Evolutionary conservation across 2,888 invertebrate species (phyloP).

Genomic region (Ypsolopha scabrella): DNA sequence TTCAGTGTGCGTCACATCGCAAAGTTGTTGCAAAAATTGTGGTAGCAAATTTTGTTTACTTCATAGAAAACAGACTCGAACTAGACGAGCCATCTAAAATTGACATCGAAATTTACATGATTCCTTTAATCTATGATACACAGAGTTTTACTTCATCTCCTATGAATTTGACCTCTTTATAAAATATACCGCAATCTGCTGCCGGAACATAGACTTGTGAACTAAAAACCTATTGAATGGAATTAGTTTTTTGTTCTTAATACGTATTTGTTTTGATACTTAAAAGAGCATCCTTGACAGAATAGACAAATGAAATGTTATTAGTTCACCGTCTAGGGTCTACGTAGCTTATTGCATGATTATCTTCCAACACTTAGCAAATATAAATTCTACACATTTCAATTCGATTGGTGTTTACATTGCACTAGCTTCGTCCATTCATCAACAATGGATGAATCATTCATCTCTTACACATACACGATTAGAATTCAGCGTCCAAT

Average conservation of each 20-base stretch:
- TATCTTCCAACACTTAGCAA: too few relatives aligned
- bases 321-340: too few relatives aligned
- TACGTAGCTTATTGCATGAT: too few relatives aligned
- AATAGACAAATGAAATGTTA: too few relatives aligned
- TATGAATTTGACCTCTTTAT: conserved; percentile 62
- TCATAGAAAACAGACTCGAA: conserved; percentile 44
- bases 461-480: conserved; percentile 7
- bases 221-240: not conserved
- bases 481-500: conserved; percentile 25
- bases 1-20: too few relatives aligned
- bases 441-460: not conserved
- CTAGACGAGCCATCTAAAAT: conserved; percentile 54
- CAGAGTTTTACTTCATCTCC: conserved; percentile 32
- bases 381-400: conserved; percentile 31
- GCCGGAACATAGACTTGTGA: not conserved
- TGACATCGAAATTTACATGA: conserved; percentile 66
- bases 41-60: conserved; percentile 43
- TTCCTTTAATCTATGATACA: conserved; percentile 60
- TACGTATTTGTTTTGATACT: too few relatives aligned
- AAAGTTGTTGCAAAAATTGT: conserved; percentile 54
- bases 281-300: too few relatives aligned
- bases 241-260: too few relatives aligned
- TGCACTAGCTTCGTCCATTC: conserved; percentile 17
- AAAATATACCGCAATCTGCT: conserved; percentile 38
- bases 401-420: conserved; percentile 55